These are phyloP conservation scores for Leptinotarsa tumamoca DNA, from an alignment of 2,888 invertebrate species.

Conservation along the genomic window DNA sequence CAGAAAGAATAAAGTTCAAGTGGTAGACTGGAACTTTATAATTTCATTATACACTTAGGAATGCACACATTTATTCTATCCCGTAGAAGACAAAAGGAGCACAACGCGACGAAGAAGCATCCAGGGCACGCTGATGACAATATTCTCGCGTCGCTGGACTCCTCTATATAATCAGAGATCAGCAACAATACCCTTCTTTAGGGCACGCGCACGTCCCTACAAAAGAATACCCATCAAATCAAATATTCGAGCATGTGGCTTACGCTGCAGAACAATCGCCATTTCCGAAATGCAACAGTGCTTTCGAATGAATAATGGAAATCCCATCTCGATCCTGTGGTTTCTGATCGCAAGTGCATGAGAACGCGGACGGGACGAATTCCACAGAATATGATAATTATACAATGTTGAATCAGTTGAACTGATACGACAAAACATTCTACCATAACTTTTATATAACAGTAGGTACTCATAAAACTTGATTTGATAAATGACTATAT, in stretches of 20 bases:
- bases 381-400: too few relatives aligned
- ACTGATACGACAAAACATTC: too few relatives aligned
- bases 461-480: too few relatives aligned
- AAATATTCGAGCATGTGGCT: conserved; percentile 48
- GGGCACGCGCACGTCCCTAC: conserved; percentile 47
- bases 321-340: conserved; percentile 5
- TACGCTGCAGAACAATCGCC: conserved; percentile 46
- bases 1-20: too few relatives aligned
- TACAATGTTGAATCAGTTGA: too few relatives aligned
- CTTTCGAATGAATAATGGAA: conserved; percentile 28
- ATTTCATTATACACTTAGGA: background rate
- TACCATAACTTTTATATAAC: too few relatives aligned
- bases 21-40: background rate
- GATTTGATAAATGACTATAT: too few relatives aligned
- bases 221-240: conserved; percentile 48
- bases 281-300: conserved; percentile 36
- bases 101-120: background rate
- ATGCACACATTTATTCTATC: background rate
- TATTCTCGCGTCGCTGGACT: conserved; percentile 55
- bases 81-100: background rate
- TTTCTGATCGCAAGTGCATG: conserved; percentile 11
- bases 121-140: conserved; percentile 47
- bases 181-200: conserved; percentile 62
- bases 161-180: conserved; percentile 58
- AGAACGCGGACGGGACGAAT: background rate